Evolutionary conservation across 2,888 invertebrate genomes (phyloP).

Genomic region (Andrena dorsata): DNA sequence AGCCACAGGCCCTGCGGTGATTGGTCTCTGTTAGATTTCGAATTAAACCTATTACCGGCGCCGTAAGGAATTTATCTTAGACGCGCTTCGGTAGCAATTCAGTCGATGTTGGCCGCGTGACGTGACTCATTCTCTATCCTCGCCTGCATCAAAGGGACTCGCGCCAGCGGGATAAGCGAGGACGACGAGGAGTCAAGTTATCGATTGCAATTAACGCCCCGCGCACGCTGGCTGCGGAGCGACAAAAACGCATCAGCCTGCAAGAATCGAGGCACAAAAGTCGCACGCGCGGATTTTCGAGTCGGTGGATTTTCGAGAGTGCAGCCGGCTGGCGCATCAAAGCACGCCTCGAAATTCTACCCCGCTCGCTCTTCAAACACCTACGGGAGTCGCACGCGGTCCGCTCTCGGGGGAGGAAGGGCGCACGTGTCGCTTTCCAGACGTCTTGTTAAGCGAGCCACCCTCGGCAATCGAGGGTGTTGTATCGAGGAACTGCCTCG

Average conservation of each 20-base stretch:
- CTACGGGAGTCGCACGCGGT: slow-evolving; percentile 5
- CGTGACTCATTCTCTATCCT: neutral
- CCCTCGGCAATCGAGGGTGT: slow-evolving; percentile 11
- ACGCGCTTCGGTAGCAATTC: too few relatives aligned
- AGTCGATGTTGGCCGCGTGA: too few relatives aligned
- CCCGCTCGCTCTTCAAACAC: slow-evolving; percentile 12
- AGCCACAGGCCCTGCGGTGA: too few relatives aligned
- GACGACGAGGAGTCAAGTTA: neutral
- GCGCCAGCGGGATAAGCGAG: too few relatives aligned
- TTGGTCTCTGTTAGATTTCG: too few relatives aligned
- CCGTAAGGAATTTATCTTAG: too few relatives aligned
- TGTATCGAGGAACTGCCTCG: slow-evolving; percentile 1
- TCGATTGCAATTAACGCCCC: neutral
- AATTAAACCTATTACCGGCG: too few relatives aligned
- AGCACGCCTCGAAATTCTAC: slow-evolving; percentile 11
- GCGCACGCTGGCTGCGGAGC: neutral
- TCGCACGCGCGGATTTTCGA: slow-evolving; percentile 29
- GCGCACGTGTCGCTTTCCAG: slow-evolving; percentile 27
- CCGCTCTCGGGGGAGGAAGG: neutral
- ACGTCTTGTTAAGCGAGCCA: slow-evolving; percentile 21
- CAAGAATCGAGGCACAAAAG: neutral
- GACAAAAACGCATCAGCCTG: slow-evolving; percentile 8
- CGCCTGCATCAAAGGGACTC: too few relatives aligned
- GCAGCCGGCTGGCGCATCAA: slow-evolving; percentile 23
- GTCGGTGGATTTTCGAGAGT: slow-evolving; percentile 19